Evolutionary conservation across 2,113 vertebrate genomes (phyloP), one percentile per base, ranked within the genome.

Genomic region (Amblyopsis rosae): DNA sequence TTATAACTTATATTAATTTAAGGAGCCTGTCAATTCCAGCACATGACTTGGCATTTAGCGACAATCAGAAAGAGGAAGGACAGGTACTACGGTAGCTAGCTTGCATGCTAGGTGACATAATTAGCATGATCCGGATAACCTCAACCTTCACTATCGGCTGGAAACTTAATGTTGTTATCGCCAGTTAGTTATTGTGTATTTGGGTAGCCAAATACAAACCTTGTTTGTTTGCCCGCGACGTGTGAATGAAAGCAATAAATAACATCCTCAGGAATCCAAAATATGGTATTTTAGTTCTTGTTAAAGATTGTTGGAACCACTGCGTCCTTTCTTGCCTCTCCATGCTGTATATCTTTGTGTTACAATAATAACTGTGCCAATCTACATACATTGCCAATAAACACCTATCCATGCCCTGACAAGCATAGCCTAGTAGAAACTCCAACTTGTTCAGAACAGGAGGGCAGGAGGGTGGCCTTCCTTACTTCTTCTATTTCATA

Each of bases 181-280:
- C 82, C 84, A 88, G 85, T 81, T 2, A 58, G 81, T 84, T 83
- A 82, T 53, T 48, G 76, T 60, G 15, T 59, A 69, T 41, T 33
- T 46, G 58, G 71, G 46, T 53, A 66, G 70, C 73, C 72, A 72
- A 82, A 65, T 82, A 90, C 91, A 76, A 82, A 94, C 93, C 93
- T 93, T 94, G 90, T 85, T 93, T 91, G 80, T 91, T 91, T 67
- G 91, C 91, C 73, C 90, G 83, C 78, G 90, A 76, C 81, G 86
- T 62, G 75, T 94, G 90, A 78, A 93, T 90, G 82, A 91, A 88
- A 89, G 89, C 88, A 92, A 94, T 92, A 93, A 94, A 93, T 93
- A 94, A 88, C 75, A 93, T 80, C 82, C 90, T 86, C 79, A 93
- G 62, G 45, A 92, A 59, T 82, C 89, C 87, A n/a, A 89, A 3